phyloP scores from a whole-genome alignment of 1,140 invertebrate genomes.

The Bombus terrestris region DNA sequence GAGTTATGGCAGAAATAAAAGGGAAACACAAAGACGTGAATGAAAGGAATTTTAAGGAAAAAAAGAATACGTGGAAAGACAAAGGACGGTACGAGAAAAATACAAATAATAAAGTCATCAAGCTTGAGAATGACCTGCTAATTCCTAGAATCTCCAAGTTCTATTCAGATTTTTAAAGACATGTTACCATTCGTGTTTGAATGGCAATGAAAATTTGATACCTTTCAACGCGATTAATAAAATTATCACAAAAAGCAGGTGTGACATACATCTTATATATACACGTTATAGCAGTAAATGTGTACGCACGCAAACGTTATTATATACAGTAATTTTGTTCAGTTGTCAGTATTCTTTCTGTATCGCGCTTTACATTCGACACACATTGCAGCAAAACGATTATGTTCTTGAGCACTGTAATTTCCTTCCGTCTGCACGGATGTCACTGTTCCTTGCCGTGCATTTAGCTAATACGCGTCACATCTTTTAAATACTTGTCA shows the following conservation, averaged over 20 bases:
- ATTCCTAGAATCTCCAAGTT: neutral
- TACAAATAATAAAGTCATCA: neutral
- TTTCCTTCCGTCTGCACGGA: neutral
- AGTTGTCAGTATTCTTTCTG: neutral
- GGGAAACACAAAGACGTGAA: neutral
- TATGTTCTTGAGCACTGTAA: neutral
- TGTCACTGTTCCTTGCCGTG: neutral
- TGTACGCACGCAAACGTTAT: neutral
- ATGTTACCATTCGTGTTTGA: neutral
- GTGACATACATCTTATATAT: neutral
- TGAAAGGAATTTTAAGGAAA: neutral
- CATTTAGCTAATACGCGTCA: neutral
- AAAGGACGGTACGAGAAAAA: neutral
- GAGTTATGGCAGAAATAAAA: neutral
- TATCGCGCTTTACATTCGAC: slow-evolving; percentile 1
- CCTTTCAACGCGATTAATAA: neutral
- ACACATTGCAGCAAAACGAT: neutral
- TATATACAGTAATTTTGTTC: neutral
- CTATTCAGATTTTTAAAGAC: neutral
- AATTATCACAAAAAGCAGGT: neutral
- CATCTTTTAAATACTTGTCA: neutral
- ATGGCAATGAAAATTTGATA: neutral
- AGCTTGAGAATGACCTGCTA: neutral
- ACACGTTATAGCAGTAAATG: neutral
- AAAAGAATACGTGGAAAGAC: neutral